Base-by-base conservation (phyloP, 2,888 invertebrate genomes). In the Ectemnius cavifrons region DNA sequence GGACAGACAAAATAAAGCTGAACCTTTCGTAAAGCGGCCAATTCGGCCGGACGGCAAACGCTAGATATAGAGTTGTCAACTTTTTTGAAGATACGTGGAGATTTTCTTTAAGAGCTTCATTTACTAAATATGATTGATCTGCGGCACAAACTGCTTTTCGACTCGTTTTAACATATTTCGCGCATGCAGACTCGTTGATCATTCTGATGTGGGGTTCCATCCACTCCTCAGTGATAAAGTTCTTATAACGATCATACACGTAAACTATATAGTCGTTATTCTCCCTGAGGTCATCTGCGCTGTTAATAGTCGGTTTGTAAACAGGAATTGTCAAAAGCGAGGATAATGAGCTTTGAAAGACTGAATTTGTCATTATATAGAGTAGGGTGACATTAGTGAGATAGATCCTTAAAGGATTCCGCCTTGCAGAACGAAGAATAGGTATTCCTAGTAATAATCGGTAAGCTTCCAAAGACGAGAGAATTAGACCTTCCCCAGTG, bases 21-120 rank as follows among this genome's bases (percentile, higher is more conserved):
- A 81, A 20, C 49, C 71, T 62, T 4, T 28, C 59, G 27, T 8
- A 60, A 13, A 71, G 49, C 3, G 75, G 73, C 73, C 80, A 77
- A 69, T 75, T 52, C 4, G 67, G 49, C 6, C 73, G 72, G 4
- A 68, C 56, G 11, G 60, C 57, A 23, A 62, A 75, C 1, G 23
- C 67, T 1, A 60, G 28, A 46, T 67, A 73, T 47, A 75, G 23
- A 13, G 62, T 71, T 1, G 20, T 20, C 18, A 75, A 14, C 45
- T 63, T 18, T 20, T 66, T 61, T 28, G 57, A 58, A 5, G 74
- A 74, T 8, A 80, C 18, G 28, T 69, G 64, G 18, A 71, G 64
- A 16, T 67, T 45, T 20, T 73, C 47, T 20, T 66, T 47, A 8
- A 57, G 46, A 5, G 65, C 64, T 27, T 70, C 60, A 8, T 28